phyloP scores from a whole-genome alignment of 2,797 vertebrate species.

The Lagorchestes hirsutus region DNA sequence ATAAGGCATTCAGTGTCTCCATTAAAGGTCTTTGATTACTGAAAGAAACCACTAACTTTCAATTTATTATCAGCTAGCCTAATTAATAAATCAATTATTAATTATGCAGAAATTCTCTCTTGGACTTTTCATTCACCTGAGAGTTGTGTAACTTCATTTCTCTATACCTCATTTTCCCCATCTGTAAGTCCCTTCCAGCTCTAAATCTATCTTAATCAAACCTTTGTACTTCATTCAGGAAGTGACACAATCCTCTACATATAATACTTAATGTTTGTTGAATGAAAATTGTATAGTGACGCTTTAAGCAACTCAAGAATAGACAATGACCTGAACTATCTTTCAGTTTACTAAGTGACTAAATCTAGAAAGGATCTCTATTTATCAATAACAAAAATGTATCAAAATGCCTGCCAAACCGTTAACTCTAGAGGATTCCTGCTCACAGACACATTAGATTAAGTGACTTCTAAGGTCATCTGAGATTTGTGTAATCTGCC shows the following conservation, averaged over 20 bases:
- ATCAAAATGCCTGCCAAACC: not conserved
- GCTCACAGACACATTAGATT: not conserved
- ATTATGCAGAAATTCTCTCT: not conserved
- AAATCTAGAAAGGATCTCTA: not conserved
- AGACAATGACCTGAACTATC: not conserved
- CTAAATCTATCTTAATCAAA: not conserved
- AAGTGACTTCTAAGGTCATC: not conserved
- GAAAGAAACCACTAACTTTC: too few relatives aligned
- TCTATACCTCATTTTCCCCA: not conserved
- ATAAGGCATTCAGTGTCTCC: too few relatives aligned
- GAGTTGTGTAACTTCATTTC: not conserved
- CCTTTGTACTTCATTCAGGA: not conserved
- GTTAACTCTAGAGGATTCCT: not conserved
- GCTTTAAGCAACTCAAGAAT: not conserved
- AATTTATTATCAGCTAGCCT: too few relatives aligned
- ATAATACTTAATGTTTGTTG: not conserved
- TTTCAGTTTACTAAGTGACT: not conserved
- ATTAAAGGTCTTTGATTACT: too few relatives aligned
- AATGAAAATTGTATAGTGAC: not conserved
- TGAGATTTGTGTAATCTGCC: not conserved
- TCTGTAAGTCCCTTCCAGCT: not conserved
- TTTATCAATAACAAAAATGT: not conserved
- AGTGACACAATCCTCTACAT: not conserved
- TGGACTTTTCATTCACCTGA: not conserved
- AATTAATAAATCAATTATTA: not conserved